Base-by-base conservation (phyloP, 2,113 vertebrate species). In the Chaetops frenatus region DNA sequence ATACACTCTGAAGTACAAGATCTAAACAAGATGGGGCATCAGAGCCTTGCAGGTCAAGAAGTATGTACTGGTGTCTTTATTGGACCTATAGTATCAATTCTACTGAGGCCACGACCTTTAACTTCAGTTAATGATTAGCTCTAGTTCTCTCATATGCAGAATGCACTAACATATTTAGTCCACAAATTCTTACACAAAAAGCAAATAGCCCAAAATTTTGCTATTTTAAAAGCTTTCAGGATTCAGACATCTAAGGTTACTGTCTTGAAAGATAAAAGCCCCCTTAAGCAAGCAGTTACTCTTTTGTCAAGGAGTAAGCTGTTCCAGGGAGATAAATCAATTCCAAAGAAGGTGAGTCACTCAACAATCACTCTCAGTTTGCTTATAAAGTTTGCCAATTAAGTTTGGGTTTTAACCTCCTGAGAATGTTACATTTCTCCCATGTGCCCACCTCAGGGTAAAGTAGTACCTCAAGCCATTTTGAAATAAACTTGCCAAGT, bases 371-470 rank as follows among this genome's bases (percentile, higher is more conserved):
- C 40, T 65, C 31, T 65, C 28, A 53, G 38, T 40, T 62, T 48
- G 31, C 48, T 85, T 60, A 28, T 5, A 19, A 58, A 81, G 18
- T 40, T 58, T 40, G 36, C 44, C 44, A 81, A 18, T 19, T 4
- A 40, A 81, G 29, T 35, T 15, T 50, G 35, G 3, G 19, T 50
- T 70, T 60, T 50, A 58, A 50, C 18, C 19, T 28, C 19, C 24
- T 42, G 15, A 60, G 24, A 23, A 42, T 7, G 8, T 28, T 42
- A 20, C 29, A 23, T 40, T 70, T 70, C 24, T 70, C 24, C 29
- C 0, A 0, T 28, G 29, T 7, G 4, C 6, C 54, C 19, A 24
- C 12, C 24, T 70, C 19, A n/a, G 29, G 29, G 15, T 47, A 56
- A 54, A 33, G 28, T 3, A 47, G 50, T 13, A 65, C 29, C 40